Base-by-base conservation (phyloP, 2,797 vertebrate genomes). In the Mus minutoides region DNA sequence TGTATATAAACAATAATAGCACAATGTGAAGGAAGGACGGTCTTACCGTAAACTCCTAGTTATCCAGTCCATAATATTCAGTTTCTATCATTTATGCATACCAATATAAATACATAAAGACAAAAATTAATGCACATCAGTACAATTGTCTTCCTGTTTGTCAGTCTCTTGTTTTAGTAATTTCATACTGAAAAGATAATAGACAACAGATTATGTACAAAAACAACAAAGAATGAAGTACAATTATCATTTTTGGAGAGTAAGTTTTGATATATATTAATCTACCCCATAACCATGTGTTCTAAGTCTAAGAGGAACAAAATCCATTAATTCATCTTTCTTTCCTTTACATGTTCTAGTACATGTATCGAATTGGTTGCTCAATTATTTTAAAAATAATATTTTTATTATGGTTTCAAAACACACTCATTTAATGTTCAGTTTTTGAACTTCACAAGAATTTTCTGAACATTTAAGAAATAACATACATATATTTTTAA, bases 1-100 rank as follows among this genome's bases (percentile, higher is more conserved):
- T 94, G 40, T 71, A 82, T 97, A 95, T 95, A 94, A 85, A 64
- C 94, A 37, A 22, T 93, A 67, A 67, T 85, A 90, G 34, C 75
- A 89, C 95, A 97, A 95, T 82, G 0, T 71, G 89, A 67, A 94
- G 91, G 21, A 2, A 3, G 11, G 40, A 43, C 0, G 11, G 26
- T 34, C 90, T 76, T 49, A 40, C 2, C 60, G 82, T 91, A 73
- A 88, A 34, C 31, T 97, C 62, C 43, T 64, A 26, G 0, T 62
- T 79, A 82, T 69, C 46, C 46, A 54, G 85, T 95, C 49, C 21
- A 34, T 92, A 93, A n/a, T 49, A 79, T 34, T 95, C 37, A 46
- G 10, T 71, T 92, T 43, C 40, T 54, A 73, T 24, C 54, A 62
- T 43, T 24, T 80, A 85, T 78, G 52, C 77, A 13, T 31, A 62